These are phyloP conservation scores for Andrena cerasifolii DNA, from an alignment of 1,140 invertebrate genomes.

Conservation along the genomic window DNA sequence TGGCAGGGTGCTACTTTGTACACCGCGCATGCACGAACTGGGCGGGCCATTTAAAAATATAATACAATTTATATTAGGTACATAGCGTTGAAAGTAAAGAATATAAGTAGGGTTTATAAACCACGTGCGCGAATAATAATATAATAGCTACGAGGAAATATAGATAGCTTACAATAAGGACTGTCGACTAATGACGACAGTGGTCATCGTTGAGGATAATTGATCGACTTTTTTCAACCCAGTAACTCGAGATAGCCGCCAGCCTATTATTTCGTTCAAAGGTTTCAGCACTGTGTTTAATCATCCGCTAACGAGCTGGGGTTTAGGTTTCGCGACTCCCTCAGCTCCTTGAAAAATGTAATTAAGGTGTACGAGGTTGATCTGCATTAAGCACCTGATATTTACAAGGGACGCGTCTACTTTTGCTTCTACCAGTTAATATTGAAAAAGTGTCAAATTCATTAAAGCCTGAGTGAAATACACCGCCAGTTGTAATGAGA, in stretches of 20 bases:
- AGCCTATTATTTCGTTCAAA: constrained; percentile 17
- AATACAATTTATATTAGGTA: too few relatives aligned
- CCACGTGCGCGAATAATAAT: too few relatives aligned
- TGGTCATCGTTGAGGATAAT: background rate
- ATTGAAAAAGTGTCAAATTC: background rate
- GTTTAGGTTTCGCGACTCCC: constrained; percentile 31
- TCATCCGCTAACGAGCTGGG: constrained; percentile 58
- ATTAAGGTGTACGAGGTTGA: constrained; percentile 17
- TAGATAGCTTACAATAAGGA: too few relatives aligned
- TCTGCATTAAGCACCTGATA: too few relatives aligned
- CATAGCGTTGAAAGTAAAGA: too few relatives aligned
- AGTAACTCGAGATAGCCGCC: constrained; percentile 56
- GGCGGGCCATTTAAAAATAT: too few relatives aligned
- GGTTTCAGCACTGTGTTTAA: constrained; percentile 46
- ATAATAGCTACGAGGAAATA: too few relatives aligned
- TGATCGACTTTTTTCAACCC: background rate
- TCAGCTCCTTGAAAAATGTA: constrained; percentile 5
- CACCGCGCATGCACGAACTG: too few relatives aligned
- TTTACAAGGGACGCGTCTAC: background rate
- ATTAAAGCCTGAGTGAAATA: background rate
- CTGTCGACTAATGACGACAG: too few relatives aligned
- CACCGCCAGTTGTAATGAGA: background rate
- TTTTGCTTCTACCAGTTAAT: background rate
- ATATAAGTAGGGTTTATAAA: too few relatives aligned
- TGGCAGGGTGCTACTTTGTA: too few relatives aligned